phyloP scores from a whole-genome alignment of 53 echinoderm and acorn worm species.

The Patiria pectinifera region DNA sequence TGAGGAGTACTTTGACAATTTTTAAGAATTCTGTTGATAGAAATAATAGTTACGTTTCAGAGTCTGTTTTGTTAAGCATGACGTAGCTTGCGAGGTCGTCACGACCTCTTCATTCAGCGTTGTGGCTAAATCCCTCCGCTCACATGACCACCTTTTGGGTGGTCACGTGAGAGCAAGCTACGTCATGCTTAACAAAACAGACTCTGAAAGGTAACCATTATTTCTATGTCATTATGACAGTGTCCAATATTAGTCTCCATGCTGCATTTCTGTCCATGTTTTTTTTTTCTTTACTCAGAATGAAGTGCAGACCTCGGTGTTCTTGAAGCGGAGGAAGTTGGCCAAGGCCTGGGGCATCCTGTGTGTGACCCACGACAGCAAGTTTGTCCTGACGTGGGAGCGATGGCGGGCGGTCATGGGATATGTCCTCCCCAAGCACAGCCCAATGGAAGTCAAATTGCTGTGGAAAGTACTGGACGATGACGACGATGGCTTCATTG shows the following conservation, averaged over 20 bases:
- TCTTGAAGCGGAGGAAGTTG: constrained; percentile 80
- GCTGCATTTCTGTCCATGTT: too few relatives aligned
- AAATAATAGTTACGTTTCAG: too few relatives aligned
- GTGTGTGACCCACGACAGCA: constrained; percentile 72
- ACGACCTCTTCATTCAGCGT: too few relatives aligned
- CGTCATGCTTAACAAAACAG: too few relatives aligned
- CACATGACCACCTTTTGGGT: too few relatives aligned
- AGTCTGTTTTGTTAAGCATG: too few relatives aligned
- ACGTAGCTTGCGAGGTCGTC: too few relatives aligned
- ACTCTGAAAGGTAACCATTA: too few relatives aligned
- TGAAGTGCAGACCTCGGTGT: constrained; percentile 96
- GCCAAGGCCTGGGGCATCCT: constrained; percentile 89
- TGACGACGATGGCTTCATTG: constrained; percentile 73
- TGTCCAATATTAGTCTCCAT: neutral
- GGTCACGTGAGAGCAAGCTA: too few relatives aligned
- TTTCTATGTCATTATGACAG: neutral
- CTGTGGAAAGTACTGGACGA: constrained; percentile 93
- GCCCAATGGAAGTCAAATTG: constrained; percentile 65
- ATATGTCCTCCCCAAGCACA: constrained; percentile 73
- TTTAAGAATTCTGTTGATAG: too few relatives aligned
- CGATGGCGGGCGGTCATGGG: constrained; percentile 83
- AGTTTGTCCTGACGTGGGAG: constrained; percentile 79
- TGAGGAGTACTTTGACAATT: too few relatives aligned
- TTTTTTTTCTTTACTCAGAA: constrained; percentile 66
- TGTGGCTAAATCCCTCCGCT: too few relatives aligned